A percentile compares a stretch with the other conserved stretches of the same genome.
These are phyloP conservation scores for Agrilus planipennis DNA, from an alignment of 1,140 invertebrate species.

Conservation along the genomic window DNA sequence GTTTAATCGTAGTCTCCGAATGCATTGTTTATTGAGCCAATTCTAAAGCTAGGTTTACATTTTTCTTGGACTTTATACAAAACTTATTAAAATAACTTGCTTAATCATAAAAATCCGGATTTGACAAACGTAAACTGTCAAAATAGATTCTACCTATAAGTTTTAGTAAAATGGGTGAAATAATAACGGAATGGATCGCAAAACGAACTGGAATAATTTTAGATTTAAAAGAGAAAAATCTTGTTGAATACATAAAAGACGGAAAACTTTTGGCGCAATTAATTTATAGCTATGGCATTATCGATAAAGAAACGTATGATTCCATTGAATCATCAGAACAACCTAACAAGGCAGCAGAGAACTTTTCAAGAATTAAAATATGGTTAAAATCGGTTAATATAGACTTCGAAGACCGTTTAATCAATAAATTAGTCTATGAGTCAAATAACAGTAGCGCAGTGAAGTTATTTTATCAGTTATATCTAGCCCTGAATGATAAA, in stretches of 20 bases:
- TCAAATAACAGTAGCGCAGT: conserved; percentile 30
- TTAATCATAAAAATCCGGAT: no score
- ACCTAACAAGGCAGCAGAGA: conserved; percentile 35
- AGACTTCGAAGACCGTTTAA: conserved; percentile 35
- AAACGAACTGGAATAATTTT: conserved; percentile 20
- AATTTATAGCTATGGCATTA: conserved; percentile 35
- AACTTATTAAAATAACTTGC: no score
- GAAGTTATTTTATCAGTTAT: conserved; percentile 46
- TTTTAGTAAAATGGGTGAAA: conserved; percentile 17
- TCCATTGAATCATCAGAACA: conserved; percentile 29
- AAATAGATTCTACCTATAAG: no score
- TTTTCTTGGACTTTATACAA: no score
- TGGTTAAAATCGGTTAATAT: conserved; percentile 42
- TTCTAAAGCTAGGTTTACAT: no score
- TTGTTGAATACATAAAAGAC: conserved; percentile 31
- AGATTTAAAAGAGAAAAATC: conserved; percentile 17
- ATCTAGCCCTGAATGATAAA: conserved; percentile 43
- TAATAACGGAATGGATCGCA: conserved; percentile 24
- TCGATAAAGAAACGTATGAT: conserved; percentile 30
- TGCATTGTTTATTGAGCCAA: no score
- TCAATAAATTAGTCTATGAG: conserved; percentile 37
- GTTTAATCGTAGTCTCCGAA: no score
- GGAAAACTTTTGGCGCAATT: conserved; percentile 34
- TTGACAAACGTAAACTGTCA: no score
- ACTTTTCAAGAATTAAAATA: conserved; percentile 35